Conservation (phyloP, 2,797 vertebrate genomes). For the Enteromius radiatus region DNA sequence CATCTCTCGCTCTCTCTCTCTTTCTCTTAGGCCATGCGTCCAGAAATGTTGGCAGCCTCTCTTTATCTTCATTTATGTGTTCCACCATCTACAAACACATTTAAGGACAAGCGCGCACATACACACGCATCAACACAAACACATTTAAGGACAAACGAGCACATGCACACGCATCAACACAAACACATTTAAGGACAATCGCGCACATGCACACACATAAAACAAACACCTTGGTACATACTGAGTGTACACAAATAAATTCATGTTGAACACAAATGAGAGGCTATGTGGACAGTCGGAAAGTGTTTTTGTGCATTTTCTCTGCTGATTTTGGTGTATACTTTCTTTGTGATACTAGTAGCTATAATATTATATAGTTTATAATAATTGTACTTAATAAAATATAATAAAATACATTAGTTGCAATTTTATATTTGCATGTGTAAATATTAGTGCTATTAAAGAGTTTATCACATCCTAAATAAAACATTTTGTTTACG, state of each 20-base stretch:
- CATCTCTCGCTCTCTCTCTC: slow-evolving; percentile 22
- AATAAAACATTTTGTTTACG: too few species aligned
- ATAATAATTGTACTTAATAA: neutral
- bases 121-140: slow-evolving; percentile 39
- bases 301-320: neutral
- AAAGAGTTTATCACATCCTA: too few species aligned
- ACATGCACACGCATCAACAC: slow-evolving; percentile 30
- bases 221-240: slow-evolving; percentile 12
- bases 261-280: neutral
- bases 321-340: neutral
- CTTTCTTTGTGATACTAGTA: neutral
- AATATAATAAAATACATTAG: neutral
- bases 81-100: slow-evolving; percentile 56
- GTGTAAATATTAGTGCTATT: too few species aligned
- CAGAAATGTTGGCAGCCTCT: slow-evolving; percentile 43
- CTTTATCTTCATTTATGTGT: slow-evolving; percentile 50
- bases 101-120: slow-evolving; percentile 26
- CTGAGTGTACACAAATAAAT: slow-evolving; percentile 13
- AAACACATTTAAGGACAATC: slow-evolving; percentile 54
- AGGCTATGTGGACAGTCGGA: neutral
- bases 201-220: neutral
- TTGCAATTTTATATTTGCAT: too few species aligned
- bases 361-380: neutral
- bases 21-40: slow-evolving; percentile 35
- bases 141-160: slow-evolving; percentile 53